Conservation (phyloP, 1,140 invertebrate genomes). For the Atta colombica region DNA sequence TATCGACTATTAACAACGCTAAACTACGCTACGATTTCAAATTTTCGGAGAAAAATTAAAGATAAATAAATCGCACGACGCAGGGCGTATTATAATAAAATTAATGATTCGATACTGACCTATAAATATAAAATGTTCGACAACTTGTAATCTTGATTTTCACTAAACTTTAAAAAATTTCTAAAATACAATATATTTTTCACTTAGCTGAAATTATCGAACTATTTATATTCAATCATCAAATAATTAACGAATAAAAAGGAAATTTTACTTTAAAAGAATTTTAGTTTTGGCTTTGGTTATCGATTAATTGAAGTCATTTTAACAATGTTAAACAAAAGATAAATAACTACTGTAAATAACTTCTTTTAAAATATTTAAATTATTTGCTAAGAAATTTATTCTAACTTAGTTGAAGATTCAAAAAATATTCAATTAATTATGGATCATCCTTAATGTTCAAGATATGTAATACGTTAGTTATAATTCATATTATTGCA, state of each 20-base stretch:
- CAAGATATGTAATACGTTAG: not conserved
- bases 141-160: not conserved
- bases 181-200: not conserved
- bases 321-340: no score
- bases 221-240: not conserved
- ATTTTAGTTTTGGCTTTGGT: no score
- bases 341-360: no score
- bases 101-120: not conserved
- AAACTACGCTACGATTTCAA: not conserved
- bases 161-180: not conserved
- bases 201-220: not conserved
- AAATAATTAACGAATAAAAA: not conserved
- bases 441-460: not conserved
- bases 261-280: not conserved
- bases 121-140: not conserved
- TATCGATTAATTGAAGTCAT: no score
- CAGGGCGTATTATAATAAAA: not conserved
- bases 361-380: not conserved
- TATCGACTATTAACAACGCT: not conserved
- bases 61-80: not conserved
- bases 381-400: not conserved
- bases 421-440: not conserved
- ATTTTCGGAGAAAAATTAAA: not conserved
- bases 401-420: not conserved
- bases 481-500: not conserved